A percentile compares a stretch with the other conserved stretches of the same genome.
These are phyloP conservation scores for Latrodectus geometricus DNA, from an alignment of 1,140 invertebrate genomes.

Conservation along the genomic window DNA sequence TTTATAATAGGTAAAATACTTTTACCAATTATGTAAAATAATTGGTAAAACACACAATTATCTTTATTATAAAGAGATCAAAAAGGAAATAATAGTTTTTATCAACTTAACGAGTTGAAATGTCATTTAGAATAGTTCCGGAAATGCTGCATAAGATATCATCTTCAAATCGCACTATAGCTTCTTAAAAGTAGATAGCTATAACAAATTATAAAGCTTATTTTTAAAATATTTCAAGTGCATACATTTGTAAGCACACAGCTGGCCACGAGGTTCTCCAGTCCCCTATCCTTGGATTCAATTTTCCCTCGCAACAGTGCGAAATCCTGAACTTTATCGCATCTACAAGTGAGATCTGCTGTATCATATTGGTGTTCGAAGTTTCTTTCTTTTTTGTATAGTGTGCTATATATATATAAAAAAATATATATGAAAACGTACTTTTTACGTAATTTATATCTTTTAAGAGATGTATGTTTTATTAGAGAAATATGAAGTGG, in stretches of 20 bases:
- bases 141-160: too few species aligned
- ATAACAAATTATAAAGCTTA: not conserved
- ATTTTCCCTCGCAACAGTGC: not conserved
- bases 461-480: constrained; percentile 10
- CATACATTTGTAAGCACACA: not conserved
- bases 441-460: constrained; percentile 28
- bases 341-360: constrained; percentile 6
- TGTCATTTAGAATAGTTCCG: too few species aligned
- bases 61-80: too few species aligned
- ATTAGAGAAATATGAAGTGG: not conserved
- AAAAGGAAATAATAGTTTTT: too few species aligned
- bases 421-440: constrained; percentile 8
- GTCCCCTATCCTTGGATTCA: not conserved
- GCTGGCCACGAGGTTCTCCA: not conserved
- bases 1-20: too few species aligned
- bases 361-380: constrained; percentile 28
- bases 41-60: too few species aligned
- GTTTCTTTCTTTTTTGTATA: not conserved
- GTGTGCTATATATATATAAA: constrained; percentile 12
- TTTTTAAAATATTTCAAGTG: not conserved
- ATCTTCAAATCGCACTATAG: too few species aligned
- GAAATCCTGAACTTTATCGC: not conserved
- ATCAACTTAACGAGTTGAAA: too few species aligned
- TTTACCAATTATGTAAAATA: too few species aligned
- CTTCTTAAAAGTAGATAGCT: too few species aligned